Percentiles rank a stretch among this genome's conserved stretches.
phyloP scores from a whole-genome alignment of 2,888 invertebrate species.

The Drosophila seclusa region DNA sequence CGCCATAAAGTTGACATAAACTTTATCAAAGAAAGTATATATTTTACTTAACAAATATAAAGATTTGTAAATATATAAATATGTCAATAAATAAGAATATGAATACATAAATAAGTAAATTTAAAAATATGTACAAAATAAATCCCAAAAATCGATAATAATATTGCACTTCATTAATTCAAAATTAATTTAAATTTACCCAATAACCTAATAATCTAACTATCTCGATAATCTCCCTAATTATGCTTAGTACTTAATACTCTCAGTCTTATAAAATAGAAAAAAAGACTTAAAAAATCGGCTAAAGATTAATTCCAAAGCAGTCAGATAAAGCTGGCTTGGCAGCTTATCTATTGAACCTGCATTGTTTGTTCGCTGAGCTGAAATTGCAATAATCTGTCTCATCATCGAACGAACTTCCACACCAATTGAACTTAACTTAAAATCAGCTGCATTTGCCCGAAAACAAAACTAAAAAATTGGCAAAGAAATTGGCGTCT shows the following conservation, averaged over 20 bases:
- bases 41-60: not conserved
- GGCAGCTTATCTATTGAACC: not conserved
- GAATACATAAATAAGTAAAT: too few species aligned
- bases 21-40: not conserved
- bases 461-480: not conserved
- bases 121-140: too few species aligned
- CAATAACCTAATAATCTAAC: not conserved
- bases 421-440: constrained; percentile 14
- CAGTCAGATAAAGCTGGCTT: not conserved
- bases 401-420: not conserved
- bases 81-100: too few species aligned
- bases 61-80: not conserved
- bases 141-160: too few species aligned
- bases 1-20: not conserved
- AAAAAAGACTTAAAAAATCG: not conserved
- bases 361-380: not conserved
- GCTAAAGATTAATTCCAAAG: constrained; percentile 1
- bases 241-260: not conserved
- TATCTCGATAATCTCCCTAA: not conserved
- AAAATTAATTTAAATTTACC: not conserved
- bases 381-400: not conserved
- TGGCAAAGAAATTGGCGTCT: not conserved
- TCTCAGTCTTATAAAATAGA: too few species aligned
- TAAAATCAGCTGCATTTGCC: constrained; percentile 6
- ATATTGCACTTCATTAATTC: too few species aligned